Conservation (phyloP, 2,888 invertebrate species). For the Drosophila demipolita region DNA sequence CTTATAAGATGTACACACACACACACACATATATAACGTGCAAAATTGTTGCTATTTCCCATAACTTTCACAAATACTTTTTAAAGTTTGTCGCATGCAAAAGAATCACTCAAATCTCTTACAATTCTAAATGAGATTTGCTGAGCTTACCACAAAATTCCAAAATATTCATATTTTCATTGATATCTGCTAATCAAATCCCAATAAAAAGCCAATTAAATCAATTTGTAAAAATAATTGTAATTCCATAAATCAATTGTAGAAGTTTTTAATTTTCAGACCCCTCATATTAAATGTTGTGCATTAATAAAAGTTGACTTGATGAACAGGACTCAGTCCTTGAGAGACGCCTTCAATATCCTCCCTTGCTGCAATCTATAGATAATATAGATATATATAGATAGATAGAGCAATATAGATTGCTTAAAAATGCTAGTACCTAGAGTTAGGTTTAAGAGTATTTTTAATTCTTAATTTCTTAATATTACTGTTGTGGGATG, state of each 20-base stretch:
- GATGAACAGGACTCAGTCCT: not conserved
- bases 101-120: constrained; percentile 27
- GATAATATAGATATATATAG: too few relatives aligned
- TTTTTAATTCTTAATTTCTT: not conserved
- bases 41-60: constrained; percentile 41
- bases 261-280: not conserved
- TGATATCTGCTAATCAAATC: not conserved
- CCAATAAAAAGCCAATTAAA: not conserved
- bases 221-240: not conserved
- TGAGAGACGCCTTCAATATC: not conserved
- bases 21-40: not conserved
- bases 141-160: not conserved
- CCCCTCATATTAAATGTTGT: not conserved
- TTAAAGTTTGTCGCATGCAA: constrained; percentile 54
- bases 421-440: not conserved
- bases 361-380: not conserved
- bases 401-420: too few relatives aligned
- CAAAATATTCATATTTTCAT: not conserved
- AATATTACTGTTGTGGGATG: not conserved
- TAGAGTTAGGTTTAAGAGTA: not conserved
- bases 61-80: constrained; percentile 73
- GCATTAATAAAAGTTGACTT: not conserved
- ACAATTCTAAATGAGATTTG: constrained; percentile 13
- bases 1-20: not conserved
- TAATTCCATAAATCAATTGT: not conserved